Evolutionary conservation across 2,113 vertebrate species (phyloP).

Genomic region (Thermophis baileyi): DNA sequence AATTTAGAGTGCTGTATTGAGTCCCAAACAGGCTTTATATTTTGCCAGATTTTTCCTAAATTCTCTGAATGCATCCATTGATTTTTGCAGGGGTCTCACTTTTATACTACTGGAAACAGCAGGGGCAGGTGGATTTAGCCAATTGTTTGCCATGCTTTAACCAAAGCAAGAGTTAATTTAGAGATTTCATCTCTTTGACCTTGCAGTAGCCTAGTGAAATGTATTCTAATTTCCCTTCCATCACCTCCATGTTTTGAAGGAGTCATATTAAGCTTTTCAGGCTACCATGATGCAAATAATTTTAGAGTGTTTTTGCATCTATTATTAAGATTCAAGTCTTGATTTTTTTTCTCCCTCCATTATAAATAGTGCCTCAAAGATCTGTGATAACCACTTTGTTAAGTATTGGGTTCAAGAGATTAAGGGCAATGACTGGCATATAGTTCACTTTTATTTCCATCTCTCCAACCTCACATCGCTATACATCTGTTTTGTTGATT

Average conservation of each 20-base stretch:
- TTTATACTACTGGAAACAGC: neutral
- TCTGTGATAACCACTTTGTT: conserved; percentile 70
- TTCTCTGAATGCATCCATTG: neutral
- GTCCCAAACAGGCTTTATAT: neutral
- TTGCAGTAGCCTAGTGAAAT: neutral
- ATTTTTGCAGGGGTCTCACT: neutral
- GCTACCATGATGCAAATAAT: conserved; percentile 62
- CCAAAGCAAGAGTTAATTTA: neutral
- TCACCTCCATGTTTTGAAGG: conserved; percentile 34
- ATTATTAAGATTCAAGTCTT: conserved; percentile 75
- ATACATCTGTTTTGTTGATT: conserved; percentile 99
- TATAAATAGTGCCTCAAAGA: conserved; percentile 70
- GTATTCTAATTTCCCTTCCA: conserved; percentile 21
- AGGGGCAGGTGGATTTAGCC: neutral
- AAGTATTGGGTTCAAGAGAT: conserved; percentile 79
- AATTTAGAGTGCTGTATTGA: neutral
- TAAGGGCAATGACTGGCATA: conserved; percentile 74
- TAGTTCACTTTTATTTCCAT: conserved; percentile 81
- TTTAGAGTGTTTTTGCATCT: conserved; percentile 68
- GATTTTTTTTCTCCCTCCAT: conserved; percentile 49
- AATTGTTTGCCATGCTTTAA: neutral
- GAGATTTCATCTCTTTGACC: neutral
- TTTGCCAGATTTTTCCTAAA: neutral
- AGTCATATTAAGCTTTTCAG: conserved; percentile 45
- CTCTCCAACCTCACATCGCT: conserved; percentile 83